These are phyloP conservation scores for Dryas iulia DNA, from an alignment of 1,140 invertebrate species.

Conservation along the genomic window DNA sequence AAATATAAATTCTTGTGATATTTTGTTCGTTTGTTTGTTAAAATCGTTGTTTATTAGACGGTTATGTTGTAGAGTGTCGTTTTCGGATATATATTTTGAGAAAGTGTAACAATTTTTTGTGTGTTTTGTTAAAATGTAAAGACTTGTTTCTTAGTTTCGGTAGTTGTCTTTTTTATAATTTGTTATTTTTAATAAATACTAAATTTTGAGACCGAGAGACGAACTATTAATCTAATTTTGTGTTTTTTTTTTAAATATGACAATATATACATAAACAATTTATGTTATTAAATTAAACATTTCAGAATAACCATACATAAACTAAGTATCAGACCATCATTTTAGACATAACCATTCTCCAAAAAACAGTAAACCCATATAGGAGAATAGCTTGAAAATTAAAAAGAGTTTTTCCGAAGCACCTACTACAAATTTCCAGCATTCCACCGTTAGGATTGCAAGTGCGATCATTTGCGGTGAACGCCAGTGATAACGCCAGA, in stretches of 20 bases:
- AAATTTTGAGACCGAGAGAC: no score
- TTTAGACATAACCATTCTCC: not conserved
- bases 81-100: not conserved
- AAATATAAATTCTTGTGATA: conserved; percentile 14
- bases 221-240: no score
- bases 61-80: not conserved
- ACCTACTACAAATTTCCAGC: not conserved
- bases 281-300: no score
- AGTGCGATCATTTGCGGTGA: conserved; percentile 28
- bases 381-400: not conserved
- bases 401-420: not conserved
- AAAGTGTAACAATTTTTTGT: not conserved
- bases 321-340: not conserved
- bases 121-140: no score
- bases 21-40: not conserved
- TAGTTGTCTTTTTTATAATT: no score
- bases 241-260: no score
- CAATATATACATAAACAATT: no score
- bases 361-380: not conserved
- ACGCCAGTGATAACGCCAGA: conserved; percentile 38
- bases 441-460: not conserved
- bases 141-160: no score
- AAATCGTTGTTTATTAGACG: not conserved
- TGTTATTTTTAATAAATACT: no score
- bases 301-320: not conserved